Evolutionary conservation across 2,113 vertebrate species (phyloP).

Genomic region (Hystrix brachyura): DNA sequence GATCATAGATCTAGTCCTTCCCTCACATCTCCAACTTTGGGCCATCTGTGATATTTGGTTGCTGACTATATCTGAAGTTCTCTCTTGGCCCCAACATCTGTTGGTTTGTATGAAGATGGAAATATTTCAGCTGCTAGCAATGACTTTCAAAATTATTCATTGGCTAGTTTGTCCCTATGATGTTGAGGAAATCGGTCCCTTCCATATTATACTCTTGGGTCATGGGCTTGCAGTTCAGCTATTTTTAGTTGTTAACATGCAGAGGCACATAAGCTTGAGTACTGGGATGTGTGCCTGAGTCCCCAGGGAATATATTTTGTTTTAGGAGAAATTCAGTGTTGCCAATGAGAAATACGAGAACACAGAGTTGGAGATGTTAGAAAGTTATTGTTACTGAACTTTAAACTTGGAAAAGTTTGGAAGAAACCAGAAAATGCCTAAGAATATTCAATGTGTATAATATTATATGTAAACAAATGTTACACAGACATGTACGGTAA

Average conservation of each 20-base stretch:
- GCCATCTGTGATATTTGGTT: constrained; percentile 64
- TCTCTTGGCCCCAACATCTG: not conserved
- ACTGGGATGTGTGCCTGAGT: not conserved
- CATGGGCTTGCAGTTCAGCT: not conserved
- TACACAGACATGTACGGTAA: not conserved
- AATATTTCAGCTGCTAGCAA: constrained; percentile 29
- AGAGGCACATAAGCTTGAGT: not conserved
- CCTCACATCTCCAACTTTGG: not conserved
- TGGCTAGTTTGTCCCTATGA: constrained; percentile 16
- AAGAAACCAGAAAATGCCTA: not conserved
- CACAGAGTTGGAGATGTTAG: not conserved
- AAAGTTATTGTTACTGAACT: not conserved
- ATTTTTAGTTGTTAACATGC: not conserved
- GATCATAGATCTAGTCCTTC: not conserved
- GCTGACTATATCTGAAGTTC: not conserved
- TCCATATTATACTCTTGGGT: not conserved
- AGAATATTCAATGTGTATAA: not conserved
- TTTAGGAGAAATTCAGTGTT: not conserved
- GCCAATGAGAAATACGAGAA: not conserved
- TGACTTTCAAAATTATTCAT: constrained; percentile 30
- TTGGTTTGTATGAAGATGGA: constrained; percentile 24
- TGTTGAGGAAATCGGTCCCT: not conserved
- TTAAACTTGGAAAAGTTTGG: constrained; percentile 24
- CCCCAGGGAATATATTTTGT: not conserved
- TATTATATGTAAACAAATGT: not conserved